Percentiles rank a stretch among this genome's conserved stretches.
Conservation (phyloP, 2,888 invertebrate species). For the Hyles lineata region DNA sequence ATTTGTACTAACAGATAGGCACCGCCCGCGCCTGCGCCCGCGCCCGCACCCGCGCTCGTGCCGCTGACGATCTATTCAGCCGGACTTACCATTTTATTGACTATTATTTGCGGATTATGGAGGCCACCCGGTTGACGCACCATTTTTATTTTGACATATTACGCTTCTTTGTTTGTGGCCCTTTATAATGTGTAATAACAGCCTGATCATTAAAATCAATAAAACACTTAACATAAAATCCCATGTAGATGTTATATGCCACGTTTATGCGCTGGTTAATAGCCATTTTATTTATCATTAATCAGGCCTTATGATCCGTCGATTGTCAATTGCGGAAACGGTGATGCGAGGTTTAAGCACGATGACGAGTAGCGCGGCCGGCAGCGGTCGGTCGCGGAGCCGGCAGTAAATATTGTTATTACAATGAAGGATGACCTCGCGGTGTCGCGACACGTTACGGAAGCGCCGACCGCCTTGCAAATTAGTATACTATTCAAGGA, state of each 20-base stretch:
- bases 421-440: constrained; percentile 56
- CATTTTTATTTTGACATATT: constrained; percentile 39
- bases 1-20: constrained; percentile 81
- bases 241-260: neutral
- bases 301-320: neutral
- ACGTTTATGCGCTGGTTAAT: neutral
- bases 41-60: constrained; percentile 47
- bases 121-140: constrained; percentile 59
- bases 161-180: constrained; percentile 38
- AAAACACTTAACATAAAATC: neutral
- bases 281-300: constrained; percentile 11
- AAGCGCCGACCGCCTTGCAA: constrained; percentile 74
- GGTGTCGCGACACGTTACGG: constrained; percentile 64
- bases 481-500: constrained; percentile 73
- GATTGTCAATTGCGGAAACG: constrained; percentile 56
- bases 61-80: constrained; percentile 63
- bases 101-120: constrained; percentile 71
- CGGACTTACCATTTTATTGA: constrained; percentile 72
- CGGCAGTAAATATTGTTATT: constrained; percentile 54
- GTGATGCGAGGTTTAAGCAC: neutral
- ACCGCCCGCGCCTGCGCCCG: constrained; percentile 56
- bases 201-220: too few species aligned
- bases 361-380: neutral
- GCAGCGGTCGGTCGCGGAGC: constrained; percentile 41
- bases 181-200: neutral